phyloP scores from a whole-genome alignment of 2,113 vertebrate species.

The Malaclemys terrapin region DNA sequence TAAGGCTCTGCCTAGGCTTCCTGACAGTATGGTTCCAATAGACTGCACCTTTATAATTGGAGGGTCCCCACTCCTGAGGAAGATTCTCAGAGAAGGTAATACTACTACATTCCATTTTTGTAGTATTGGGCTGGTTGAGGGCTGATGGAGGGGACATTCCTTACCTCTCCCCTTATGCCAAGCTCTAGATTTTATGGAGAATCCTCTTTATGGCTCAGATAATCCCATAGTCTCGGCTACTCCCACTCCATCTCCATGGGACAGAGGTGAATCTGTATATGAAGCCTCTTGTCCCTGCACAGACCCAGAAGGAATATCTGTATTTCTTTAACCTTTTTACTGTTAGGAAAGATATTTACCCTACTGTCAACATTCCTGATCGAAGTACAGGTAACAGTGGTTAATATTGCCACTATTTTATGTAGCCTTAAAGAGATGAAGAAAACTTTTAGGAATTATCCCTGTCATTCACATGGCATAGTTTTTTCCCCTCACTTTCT shows the following conservation, averaged over 20 bases:
- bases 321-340: not conserved
- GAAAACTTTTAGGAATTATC: not conserved
- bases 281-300: not conserved
- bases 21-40: not conserved
- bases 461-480: not conserved
- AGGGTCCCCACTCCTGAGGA: fast-evolving
- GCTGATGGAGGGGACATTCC: not conserved
- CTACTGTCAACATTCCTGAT: not conserved
- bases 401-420: not conserved
- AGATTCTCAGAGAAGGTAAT: not conserved
- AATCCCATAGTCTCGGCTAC: not conserved
- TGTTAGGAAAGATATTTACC: not conserved
- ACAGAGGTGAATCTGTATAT: not conserved
- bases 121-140: not conserved
- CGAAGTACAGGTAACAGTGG: not conserved
- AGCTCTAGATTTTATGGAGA: not conserved
- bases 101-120: not conserved
- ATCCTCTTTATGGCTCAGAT: not conserved
- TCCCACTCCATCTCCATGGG: not conserved
- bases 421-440: not conserved
- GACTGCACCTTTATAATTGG: fast-evolving
- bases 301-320: fast-evolving
- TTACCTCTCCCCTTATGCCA: not conserved
- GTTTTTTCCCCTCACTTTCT: not conserved
- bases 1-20: not conserved